Conservation (phyloP, 2,797 vertebrate genomes). For the Neosilurus mollespiculum region DNA sequence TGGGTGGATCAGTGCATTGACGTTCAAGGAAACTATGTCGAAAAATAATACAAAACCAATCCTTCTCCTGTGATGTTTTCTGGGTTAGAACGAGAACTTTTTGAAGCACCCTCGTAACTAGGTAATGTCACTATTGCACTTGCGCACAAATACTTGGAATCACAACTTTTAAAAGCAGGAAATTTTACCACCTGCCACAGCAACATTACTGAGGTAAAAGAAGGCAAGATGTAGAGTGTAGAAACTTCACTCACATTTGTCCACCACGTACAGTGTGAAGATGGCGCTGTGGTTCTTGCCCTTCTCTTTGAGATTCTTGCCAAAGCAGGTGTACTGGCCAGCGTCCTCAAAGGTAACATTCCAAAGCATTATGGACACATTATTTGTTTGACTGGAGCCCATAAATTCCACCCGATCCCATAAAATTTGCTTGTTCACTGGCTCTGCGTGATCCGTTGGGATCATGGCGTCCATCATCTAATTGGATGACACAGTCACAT, state of each 20-base stretch:
- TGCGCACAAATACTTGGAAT: not conserved
- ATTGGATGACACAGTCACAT: slow-evolving; percentile 25
- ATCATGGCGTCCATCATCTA: slow-evolving; percentile 83
- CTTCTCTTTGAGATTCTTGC: slow-evolving; percentile 88
- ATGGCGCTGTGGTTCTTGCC: slow-evolving; percentile 78
- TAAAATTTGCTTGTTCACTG: slow-evolving; percentile 55
- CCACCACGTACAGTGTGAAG: slow-evolving; percentile 84
- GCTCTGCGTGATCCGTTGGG: slow-evolving; percentile 69
- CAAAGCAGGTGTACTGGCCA: slow-evolving; percentile 86
- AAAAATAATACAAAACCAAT: no score
- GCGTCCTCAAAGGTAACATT: slow-evolving; percentile 87
- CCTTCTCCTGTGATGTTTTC: no score
- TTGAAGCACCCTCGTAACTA: no score
- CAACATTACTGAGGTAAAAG: not conserved
- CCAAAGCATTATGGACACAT: slow-evolving; percentile 86
- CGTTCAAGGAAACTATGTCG: no score
- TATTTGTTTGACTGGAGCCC: slow-evolving; percentile 76
- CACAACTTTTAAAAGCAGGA: not conserved
- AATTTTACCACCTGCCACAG: not conserved
- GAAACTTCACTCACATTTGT: slow-evolving; percentile 78
- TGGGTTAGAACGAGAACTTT: no score
- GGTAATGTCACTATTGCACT: not conserved
- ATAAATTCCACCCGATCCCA: slow-evolving; percentile 79
- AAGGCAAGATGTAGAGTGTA: not conserved
- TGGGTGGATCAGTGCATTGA: no score